Conservation (phyloP, 2,113 vertebrate species). For the Smithornis capensis region DNA sequence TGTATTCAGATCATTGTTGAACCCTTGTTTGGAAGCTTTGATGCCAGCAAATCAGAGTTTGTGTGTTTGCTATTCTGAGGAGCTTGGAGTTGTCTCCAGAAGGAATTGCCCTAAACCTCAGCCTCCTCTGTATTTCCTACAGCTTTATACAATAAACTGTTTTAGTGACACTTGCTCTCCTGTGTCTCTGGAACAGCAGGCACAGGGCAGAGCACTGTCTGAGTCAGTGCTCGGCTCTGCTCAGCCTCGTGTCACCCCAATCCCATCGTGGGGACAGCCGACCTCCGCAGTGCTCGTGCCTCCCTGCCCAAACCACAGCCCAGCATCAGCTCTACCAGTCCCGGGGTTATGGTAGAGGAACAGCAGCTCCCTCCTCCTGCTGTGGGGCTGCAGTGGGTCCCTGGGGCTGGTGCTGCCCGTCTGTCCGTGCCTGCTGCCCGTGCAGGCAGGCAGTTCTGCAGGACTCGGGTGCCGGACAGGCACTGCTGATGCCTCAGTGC, state of each 20-base stretch:
- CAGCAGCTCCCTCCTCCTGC: not conserved
- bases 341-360: not conserved
- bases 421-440: not conserved
- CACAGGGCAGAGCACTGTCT: not conserved
- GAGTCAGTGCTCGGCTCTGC: not conserved
- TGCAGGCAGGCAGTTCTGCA: not conserved
- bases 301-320: not conserved
- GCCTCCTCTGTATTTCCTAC: slow-evolving; percentile 67
- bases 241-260: not conserved
- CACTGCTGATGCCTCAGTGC: not conserved
- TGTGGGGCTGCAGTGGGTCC: not conserved
- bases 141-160: slow-evolving; percentile 74
- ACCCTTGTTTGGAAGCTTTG: slow-evolving; percentile 74
- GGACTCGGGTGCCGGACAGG: not conserved
- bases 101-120: slow-evolving; percentile 41
- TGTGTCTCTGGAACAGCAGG: not conserved
- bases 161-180: not conserved
- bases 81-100: slow-evolving; percentile 27
- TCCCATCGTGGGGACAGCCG: rapidly evolving
- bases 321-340: not conserved
- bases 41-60: slow-evolving; percentile 84
- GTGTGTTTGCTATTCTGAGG: slow-evolving; percentile 39
- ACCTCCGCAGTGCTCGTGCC: rapidly evolving
- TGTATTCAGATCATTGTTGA: slow-evolving; percentile 15
- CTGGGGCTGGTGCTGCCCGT: not conserved